Conservation (phyloP, 2,113 vertebrate species). For the Symphodus melops region DNA sequence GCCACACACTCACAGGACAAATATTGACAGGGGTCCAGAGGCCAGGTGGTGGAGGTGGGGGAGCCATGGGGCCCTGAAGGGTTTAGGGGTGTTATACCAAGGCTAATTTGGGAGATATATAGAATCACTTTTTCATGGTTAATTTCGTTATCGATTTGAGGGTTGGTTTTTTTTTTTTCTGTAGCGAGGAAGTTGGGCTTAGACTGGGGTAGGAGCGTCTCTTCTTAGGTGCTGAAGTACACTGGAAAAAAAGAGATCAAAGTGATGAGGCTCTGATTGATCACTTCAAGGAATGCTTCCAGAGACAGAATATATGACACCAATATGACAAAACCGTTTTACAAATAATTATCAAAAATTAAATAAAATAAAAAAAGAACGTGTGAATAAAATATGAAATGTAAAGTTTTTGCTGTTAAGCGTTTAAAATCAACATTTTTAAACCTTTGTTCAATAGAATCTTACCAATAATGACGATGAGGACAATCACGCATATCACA, state of each 20-base stretch:
- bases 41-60: slow-evolving; percentile 72
- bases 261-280: background rate
- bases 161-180: slow-evolving; percentile 69
- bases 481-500: slow-evolving; percentile 88
- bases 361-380: too few species aligned
- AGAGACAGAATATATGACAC: background rate
- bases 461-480: slow-evolving; percentile 94
- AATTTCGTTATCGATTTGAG: slow-evolving; percentile 73
- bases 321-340: background rate
- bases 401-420: background rate
- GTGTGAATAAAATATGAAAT: background rate
- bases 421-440: background rate
- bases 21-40: slow-evolving; percentile 81
- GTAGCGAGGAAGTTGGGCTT: slow-evolving; percentile 73
- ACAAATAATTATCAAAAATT: background rate
- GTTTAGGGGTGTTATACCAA: slow-evolving; percentile 76
- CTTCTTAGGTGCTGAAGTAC: slow-evolving; percentile 88
- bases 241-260: slow-evolving; percentile 69
- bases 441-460: background rate
- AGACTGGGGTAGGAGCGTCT: slow-evolving; percentile 80
- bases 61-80: slow-evolving; percentile 73
- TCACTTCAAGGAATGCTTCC: background rate
- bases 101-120: slow-evolving; percentile 66
- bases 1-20: slow-evolving; percentile 83
- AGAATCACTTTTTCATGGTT: slow-evolving; percentile 70